phyloP scores from a whole-genome alignment of 2,888 invertebrate genomes.

The Sclerodermus sp. region DNA sequence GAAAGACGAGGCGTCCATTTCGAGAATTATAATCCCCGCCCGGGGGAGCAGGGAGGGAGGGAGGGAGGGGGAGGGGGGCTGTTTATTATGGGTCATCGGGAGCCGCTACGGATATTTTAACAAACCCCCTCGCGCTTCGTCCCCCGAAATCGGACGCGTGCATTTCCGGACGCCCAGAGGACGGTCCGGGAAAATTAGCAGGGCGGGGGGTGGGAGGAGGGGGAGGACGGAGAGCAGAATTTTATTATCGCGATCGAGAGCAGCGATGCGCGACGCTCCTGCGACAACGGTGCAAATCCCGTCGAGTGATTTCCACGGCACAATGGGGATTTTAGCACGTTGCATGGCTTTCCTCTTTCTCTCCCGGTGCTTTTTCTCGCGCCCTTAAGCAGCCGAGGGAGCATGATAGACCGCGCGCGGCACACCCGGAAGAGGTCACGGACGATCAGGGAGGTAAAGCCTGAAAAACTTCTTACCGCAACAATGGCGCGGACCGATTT shows the following conservation, averaged over 20 bases:
- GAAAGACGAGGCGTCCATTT: slow-evolving; percentile 44
- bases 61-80: slow-evolving; percentile 9
- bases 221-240: too few species aligned
- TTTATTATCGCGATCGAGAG: too few species aligned
- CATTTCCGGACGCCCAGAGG: too few species aligned
- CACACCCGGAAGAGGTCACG: slow-evolving; percentile 32
- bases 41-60: too few species aligned
- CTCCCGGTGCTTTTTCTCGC: slow-evolving; percentile 14
- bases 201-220: too few species aligned
- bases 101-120: slow-evolving; percentile 12
- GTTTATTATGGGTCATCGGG: slow-evolving; percentile 25
- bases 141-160: too few species aligned
- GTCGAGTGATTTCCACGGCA: not conserved
- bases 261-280: slow-evolving; percentile 3
- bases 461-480: slow-evolving; percentile 52
- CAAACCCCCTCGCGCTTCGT: not conserved
- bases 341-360: slow-evolving; percentile 10
- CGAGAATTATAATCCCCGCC: slow-evolving; percentile 35
- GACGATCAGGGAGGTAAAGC: slow-evolving; percentile 18
- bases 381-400: slow-evolving; percentile 46
- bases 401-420: slow-evolving; percentile 39
- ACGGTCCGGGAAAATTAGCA: too few species aligned
- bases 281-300: slow-evolving; percentile 5
- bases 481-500: slow-evolving; percentile 52
- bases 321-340: not conserved